Conservation (phyloP, 2,113 vertebrate species). For the Vulpes lagopus region DNA sequence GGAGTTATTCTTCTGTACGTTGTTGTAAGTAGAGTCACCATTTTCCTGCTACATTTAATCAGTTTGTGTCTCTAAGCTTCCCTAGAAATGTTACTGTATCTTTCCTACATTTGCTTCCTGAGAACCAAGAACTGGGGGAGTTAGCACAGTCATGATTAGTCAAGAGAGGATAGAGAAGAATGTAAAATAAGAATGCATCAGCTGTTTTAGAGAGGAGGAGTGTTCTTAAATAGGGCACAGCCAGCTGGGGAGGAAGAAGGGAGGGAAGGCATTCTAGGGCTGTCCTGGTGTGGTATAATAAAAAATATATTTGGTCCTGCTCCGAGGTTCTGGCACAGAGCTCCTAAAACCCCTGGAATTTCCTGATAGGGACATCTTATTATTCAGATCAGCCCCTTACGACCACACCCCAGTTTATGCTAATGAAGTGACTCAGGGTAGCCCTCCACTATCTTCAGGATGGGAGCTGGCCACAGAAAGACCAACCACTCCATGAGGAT, state of each 20-base stretch:
- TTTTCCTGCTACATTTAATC: neutral
- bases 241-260: neutral
- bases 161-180: slow-evolving; percentile 20
- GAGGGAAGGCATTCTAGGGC: neutral
- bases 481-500: neutral
- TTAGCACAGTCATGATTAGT: slow-evolving; percentile 18
- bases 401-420: neutral
- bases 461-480: neutral
- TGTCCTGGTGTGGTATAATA: neutral
- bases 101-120: slow-evolving; percentile 65
- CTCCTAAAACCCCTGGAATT: neutral
- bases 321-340: neutral
- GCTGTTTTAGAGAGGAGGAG: slow-evolving; percentile 37
- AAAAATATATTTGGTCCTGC: neutral
- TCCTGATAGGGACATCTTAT: neutral
- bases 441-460: neutral
- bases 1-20: neutral
- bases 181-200: slow-evolving; percentile 29
- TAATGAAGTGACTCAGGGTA: neutral
- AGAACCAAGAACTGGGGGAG: slow-evolving; percentile 41
- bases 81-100: slow-evolving; percentile 74
- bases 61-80: neutral
- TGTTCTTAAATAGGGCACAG: slow-evolving; percentile 28
- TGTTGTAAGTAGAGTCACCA: neutral
- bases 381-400: neutral